These are phyloP conservation scores for Lucifuga dentata DNA, from an alignment of 2,113 vertebrate species.

Conservation along the genomic window DNA sequence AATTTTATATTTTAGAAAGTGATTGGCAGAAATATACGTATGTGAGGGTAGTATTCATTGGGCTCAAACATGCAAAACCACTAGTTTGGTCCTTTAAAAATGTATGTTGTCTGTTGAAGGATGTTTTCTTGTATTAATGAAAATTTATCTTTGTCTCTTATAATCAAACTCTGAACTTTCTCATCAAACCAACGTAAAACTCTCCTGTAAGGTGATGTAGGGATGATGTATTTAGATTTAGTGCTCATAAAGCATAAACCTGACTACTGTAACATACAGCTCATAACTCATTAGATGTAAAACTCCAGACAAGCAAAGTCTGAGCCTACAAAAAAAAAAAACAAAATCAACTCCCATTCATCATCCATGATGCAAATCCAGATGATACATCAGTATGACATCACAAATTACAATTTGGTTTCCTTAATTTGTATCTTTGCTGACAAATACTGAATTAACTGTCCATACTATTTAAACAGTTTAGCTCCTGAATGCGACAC, in stretches of 20 bases:
- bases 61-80: too few relatives aligned
- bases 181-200: constrained; percentile 4
- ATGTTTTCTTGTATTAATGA: neutral
- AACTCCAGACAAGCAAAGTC: constrained; percentile 7
- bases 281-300: constrained; percentile 24
- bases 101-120: too few relatives aligned
- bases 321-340: too few relatives aligned
- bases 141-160: neutral
- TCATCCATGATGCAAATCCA: constrained; percentile 27
- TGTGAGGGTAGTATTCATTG: too few relatives aligned
- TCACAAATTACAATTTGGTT: constrained; percentile 51
- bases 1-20: too few relatives aligned
- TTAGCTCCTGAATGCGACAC: constrained; percentile 39
- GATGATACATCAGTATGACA: constrained; percentile 41
- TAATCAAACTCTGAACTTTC: neutral
- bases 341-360: constrained; percentile 37
- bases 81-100: too few relatives aligned
- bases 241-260: constrained; percentile 22
- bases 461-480: constrained; percentile 23
- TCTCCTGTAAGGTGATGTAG: neutral
- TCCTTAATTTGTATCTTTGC: constrained; percentile 23
- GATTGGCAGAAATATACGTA: too few relatives aligned
- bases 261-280: constrained; percentile 2
- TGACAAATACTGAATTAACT: constrained; percentile 35
- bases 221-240: neutral